Conservation (phyloP, 35 echinoderm and acorn worm species). For the Lytechinus pictus region DNA sequence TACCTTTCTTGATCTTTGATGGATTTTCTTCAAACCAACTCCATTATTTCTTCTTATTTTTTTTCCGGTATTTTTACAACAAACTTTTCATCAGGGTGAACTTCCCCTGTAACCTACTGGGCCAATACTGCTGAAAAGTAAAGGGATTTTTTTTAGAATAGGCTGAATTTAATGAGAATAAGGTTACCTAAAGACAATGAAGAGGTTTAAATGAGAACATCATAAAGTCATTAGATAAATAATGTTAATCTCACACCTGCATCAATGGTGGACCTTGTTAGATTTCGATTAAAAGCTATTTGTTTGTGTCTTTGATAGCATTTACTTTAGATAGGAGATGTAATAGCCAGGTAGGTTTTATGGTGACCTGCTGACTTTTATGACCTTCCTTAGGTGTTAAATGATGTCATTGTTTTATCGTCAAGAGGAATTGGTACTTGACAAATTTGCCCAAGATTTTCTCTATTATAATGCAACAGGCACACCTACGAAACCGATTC, state of each 20-base stretch:
- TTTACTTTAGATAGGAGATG: background rate
- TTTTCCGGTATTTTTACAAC: too few relatives aligned
- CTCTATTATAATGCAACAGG: background rate
- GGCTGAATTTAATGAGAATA: too few relatives aligned
- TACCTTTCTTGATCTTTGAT: too few relatives aligned
- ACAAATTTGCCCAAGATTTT: background rate
- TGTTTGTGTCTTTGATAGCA: background rate
- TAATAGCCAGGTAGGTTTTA: background rate
- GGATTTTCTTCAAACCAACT: too few relatives aligned
- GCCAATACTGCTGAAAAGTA: too few relatives aligned
- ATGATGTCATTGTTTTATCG: conserved; percentile 13
- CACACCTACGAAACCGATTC: too few relatives aligned
- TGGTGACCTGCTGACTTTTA: background rate
- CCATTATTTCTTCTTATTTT: too few relatives aligned
- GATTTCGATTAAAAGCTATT: conserved; percentile 3
- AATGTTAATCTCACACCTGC: background rate
- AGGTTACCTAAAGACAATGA: too few relatives aligned
- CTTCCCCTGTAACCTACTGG: too few relatives aligned
- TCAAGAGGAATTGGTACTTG: background rate
- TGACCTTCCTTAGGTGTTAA: background rate
- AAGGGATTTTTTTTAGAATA: background rate
- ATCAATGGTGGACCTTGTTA: background rate
- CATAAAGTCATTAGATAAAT: background rate
- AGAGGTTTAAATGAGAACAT: background rate
- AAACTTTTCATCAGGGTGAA: too few relatives aligned